Percentiles rank a stretch among this genome's conserved stretches.
Conservation (phyloP, 2,888 invertebrate genomes). For the Clostera curtula region DNA sequence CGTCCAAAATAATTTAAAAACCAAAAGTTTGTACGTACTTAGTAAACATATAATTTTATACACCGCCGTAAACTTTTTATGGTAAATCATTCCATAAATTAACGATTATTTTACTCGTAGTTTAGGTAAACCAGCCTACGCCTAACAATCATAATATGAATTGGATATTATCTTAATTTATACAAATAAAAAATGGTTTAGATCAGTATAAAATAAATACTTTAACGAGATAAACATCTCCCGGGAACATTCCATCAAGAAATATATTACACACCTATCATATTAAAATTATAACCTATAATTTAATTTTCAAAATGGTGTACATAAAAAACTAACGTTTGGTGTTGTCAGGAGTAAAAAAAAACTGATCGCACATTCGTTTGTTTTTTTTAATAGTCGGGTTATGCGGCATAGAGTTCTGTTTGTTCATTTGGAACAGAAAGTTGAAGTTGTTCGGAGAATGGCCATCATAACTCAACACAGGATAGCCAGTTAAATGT, state of each 20-base stretch:
- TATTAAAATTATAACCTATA: constrained; percentile 74
- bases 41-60: too few relatives aligned
- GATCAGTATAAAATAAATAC: constrained; percentile 40
- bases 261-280: constrained; percentile 70
- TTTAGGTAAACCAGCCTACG: too few relatives aligned
- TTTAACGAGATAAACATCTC: constrained; percentile 55
- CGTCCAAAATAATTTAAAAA: too few relatives aligned
- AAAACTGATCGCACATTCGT: constrained; percentile 58
- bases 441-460: constrained; percentile 55
- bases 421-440: constrained; percentile 54
- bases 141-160: neutral
- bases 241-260: constrained; percentile 35
- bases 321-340: constrained; percentile 56
- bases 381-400: constrained; percentile 48
- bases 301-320: constrained; percentile 68
- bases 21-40: too few relatives aligned
- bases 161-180: constrained; percentile 15
- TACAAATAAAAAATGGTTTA: constrained; percentile 25
- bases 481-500: constrained; percentile 25
- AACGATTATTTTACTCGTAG: too few relatives aligned
- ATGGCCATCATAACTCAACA: constrained; percentile 47
- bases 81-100: too few relatives aligned
- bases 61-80: too few relatives aligned
- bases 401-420: constrained; percentile 43
- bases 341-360: constrained; percentile 65